Percentiles rank a stretch among this genome's conserved stretches.
Conservation (phyloP, 2,797 vertebrate species). For the Brotula barbata region DNA sequence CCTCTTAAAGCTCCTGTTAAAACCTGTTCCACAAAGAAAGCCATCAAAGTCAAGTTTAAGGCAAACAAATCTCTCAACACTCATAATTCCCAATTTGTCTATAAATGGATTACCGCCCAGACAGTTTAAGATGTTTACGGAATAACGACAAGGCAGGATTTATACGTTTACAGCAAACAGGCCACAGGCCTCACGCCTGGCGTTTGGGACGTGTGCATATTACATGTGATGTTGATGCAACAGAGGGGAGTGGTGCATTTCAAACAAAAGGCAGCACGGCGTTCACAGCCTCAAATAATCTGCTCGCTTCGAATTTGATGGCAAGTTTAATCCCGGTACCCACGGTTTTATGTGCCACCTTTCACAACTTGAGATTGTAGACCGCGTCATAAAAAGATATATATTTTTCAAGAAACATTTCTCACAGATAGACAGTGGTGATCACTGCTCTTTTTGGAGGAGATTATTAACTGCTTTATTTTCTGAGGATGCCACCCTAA, state of each 20-base stretch:
- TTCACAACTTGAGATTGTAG: too few relatives aligned
- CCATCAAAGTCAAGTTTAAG: conserved; percentile 15
- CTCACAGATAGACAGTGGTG: background rate
- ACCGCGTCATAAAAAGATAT: background rate
- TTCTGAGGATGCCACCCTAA: background rate
- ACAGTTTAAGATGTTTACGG: conserved; percentile 9
- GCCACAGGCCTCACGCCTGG: background rate
- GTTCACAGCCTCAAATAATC: conserved; percentile 50
- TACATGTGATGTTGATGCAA: conserved; percentile 39
- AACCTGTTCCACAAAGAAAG: conserved; percentile 28
- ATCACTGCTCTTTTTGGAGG: background rate
- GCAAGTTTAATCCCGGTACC: conserved; percentile 14
- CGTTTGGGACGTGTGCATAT: background rate
- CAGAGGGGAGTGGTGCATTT: conserved; percentile 41
- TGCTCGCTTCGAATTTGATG: conserved; percentile 45
- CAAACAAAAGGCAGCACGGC: conserved; percentile 37
- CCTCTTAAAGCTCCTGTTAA: conserved; percentile 33
- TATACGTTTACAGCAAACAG: conserved; percentile 39
- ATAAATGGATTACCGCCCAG: conserved; percentile 8
- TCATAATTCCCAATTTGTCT: conserved; percentile 31
- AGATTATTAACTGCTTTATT: background rate
- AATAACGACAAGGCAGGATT: conserved; percentile 40
- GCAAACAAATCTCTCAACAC: background rate
- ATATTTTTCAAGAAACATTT: conserved; percentile 22
- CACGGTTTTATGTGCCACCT: conserved; percentile 10